Base-by-base conservation (phyloP, 2,888 invertebrate species). In the Silvanus unidentatus region DNA sequence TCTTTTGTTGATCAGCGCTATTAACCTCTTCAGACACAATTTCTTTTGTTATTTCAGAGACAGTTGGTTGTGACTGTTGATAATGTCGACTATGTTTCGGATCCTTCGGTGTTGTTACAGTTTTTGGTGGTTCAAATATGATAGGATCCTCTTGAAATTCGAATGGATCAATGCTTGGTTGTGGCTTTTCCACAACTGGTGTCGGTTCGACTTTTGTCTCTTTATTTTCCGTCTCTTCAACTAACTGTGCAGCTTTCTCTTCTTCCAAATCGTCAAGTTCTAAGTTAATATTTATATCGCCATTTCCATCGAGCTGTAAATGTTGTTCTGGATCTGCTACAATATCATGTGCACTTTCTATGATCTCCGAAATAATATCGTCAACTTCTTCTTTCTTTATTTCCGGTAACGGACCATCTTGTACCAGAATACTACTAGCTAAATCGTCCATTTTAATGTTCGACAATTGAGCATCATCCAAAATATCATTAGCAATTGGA, bases 351-450 rank as follows among this genome's bases (percentile, higher is more conserved):
- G 74, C 75, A 46, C 75, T 76, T 52, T 77, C 75, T 11, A 76
- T 76, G 44, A 77, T 73, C 58, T 76, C 76, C 1, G 76, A 75
- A 15, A 75, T 74, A 34, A 75, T 75, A 12, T 75, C 73, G 53
- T 77, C 76, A n/a, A 76, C 75, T 42, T 76, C 75, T 50, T 75
- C 75, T 44, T 76, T 74, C 45, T 75, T 73, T 48, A 76, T 74
- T 59, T 76, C 76, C 9, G 75, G 74, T 29, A 74, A 60, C 1
- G 74, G 73, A 10, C 76, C 74, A 55, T 74, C 71, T 2, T 71
- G 70, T 6, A 70, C 61, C 1, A 75, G 64, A n/a, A 73, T 70
- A 15, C 71, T 63, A 48, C 72, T 74, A 12, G 73, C 73, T 16
- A 74, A 65, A 50, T 74, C 73, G 47, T 73, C 71, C 10, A 71